Percentiles rank a stretch among this genome's conserved stretches.
phyloP scores from a whole-genome alignment of 2,888 invertebrate species.

The Timema cristinae region DNA sequence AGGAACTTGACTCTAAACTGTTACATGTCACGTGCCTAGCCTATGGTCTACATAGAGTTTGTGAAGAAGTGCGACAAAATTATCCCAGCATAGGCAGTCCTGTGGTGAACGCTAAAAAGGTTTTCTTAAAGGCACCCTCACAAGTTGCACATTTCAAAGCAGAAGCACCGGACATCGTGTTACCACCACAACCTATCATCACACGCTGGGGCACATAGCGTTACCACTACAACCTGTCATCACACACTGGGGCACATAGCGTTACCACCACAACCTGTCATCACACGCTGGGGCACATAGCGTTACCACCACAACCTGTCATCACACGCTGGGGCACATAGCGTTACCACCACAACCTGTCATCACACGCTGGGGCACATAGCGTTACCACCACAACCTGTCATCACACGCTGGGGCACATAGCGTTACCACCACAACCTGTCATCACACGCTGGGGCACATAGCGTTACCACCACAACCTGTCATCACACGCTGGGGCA shows the following conservation, averaged over 20 bases:
- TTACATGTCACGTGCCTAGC: no score
- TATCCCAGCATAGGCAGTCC: background rate
- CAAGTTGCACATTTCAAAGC: conserved; percentile 6
- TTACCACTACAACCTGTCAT: conserved; percentile 13
- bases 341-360: conserved; percentile 11
- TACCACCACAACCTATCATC: conserved; percentile 16
- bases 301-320: conserved; percentile 12
- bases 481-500: conserved; percentile 13
- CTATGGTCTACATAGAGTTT: no score
- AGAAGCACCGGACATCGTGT: background rate
- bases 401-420: conserved; percentile 12
- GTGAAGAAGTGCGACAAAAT: background rate
- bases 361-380: conserved; percentile 10
- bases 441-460: conserved; percentile 12
- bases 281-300: conserved; percentile 5
- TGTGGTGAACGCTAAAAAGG: background rate
- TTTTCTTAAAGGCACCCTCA: conserved; percentile 6
- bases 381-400: conserved; percentile 7
- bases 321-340: conserved; percentile 6
- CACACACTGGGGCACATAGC: conserved; percentile 1
- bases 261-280: conserved; percentile 13
- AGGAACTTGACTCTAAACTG: no score
- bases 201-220: conserved; percentile 1
- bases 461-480: conserved; percentile 4
- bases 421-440: conserved; percentile 8